Evolutionary conservation across 1,140 invertebrate genomes (phyloP).

Genomic region (Idris sp.): DNA sequence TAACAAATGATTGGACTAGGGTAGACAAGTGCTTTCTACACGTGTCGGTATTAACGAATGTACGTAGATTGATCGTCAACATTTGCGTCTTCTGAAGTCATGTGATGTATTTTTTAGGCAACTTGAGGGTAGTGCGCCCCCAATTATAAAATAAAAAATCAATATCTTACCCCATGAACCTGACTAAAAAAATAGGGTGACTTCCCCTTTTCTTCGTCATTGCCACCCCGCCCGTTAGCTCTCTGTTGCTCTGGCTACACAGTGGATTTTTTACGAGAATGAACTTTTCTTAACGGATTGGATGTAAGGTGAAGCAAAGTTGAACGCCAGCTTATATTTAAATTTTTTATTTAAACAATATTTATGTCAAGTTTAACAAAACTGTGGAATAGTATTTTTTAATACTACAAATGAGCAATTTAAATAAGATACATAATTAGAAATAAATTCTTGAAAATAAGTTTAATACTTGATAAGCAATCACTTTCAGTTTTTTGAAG

Average conservation of each 20-base stretch:
- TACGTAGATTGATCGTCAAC: constrained; percentile 52
- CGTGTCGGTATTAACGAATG: constrained; percentile 51
- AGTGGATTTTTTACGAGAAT: constrained; percentile 67
- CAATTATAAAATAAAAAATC: constrained; percentile 80
- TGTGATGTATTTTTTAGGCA: constrained; percentile 76
- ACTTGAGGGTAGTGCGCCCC: constrained; percentile 75
- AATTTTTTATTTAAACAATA: no score
- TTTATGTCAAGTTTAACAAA: neutral
- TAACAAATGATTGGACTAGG: constrained; percentile 9
- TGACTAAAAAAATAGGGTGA: constrained; percentile 76
- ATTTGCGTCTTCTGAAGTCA: constrained; percentile 56
- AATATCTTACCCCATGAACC: constrained; percentile 76
- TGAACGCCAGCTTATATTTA: no score
- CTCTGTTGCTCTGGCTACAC: constrained; percentile 61
- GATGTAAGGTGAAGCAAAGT: constrained; percentile 10
- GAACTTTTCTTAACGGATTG: constrained; percentile 39
- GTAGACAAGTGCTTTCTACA: constrained; percentile 45
- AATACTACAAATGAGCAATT: no score
- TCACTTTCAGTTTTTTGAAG: no score
- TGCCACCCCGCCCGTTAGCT: constrained; percentile 68
- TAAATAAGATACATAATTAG: no score
- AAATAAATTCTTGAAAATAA: no score
- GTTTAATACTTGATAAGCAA: no score
- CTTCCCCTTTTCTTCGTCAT: constrained; percentile 71
- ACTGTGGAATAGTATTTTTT: no score